phyloP scores from a whole-genome alignment of 1,140 invertebrate species.

The Hylaeus volcanicus region DNA sequence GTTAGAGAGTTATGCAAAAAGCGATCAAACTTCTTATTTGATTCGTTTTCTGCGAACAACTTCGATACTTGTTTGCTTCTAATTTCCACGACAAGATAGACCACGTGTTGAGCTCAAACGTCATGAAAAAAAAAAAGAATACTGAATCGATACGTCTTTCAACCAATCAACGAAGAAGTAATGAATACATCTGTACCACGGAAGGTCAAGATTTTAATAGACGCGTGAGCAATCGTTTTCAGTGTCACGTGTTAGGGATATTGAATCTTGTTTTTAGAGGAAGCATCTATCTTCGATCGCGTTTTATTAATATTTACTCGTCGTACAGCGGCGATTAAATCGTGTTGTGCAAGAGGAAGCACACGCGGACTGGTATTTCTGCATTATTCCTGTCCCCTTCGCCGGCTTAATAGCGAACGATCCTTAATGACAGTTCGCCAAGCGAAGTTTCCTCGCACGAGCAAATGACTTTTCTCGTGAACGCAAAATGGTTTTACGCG shows the following conservation, averaged over 20 bases:
- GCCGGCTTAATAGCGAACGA: slow-evolving; percentile 31
- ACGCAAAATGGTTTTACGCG: slow-evolving; percentile 26
- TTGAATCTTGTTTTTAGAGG: neutral
- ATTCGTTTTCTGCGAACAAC: neutral
- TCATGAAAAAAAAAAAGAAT: neutral
- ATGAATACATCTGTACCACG: neutral
- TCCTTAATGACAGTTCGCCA: slow-evolving; percentile 40
- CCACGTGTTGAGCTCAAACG: neutral
- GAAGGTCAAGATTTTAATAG: neutral
- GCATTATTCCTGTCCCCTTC: slow-evolving; percentile 16
- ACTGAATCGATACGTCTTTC: neutral
- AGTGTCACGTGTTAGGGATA: too few relatives aligned
- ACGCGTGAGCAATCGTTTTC: neutral
- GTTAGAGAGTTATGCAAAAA: neutral
- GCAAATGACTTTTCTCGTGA: slow-evolving; percentile 39
- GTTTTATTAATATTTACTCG: neutral
- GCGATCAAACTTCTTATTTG: neutral
- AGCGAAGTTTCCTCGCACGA: slow-evolving; percentile 22
- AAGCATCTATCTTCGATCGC: neutral
- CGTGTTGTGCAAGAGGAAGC: neutral
- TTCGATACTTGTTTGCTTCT: neutral
- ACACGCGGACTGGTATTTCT: neutral
- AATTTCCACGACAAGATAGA: neutral
- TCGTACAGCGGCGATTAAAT: neutral
- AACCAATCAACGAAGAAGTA: neutral